These are phyloP conservation scores for Myoxocephalus aenaeus DNA, from an alignment of 2,797 vertebrate genomes.

Conservation along the genomic window DNA sequence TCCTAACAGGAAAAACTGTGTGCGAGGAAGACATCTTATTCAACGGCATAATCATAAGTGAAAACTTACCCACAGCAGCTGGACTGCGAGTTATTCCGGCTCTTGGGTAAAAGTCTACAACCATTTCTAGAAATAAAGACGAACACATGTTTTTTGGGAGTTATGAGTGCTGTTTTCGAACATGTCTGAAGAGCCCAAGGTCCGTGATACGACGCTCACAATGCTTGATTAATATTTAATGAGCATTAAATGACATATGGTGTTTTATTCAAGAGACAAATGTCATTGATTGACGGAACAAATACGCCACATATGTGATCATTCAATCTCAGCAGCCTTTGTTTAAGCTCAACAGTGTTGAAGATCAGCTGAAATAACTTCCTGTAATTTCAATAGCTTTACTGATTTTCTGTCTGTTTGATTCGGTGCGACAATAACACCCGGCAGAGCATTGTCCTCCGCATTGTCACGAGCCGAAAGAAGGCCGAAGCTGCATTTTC, in stretches of 20 bases:
- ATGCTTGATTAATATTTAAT: too few relatives aligned
- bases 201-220: not conserved
- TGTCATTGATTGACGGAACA: slow-evolving; percentile 9
- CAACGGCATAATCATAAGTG: slow-evolving; percentile 1
- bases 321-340: not conserved
- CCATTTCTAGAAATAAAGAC: not conserved
- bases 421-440: slow-evolving; percentile 18
- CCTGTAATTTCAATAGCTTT: slow-evolving; percentile 29
- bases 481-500: slow-evolving; percentile 53
- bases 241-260: not conserved
- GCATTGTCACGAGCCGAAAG: slow-evolving; percentile 36
- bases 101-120: slow-evolving; percentile 7
- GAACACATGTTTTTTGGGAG: not conserved
- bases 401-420: slow-evolving; percentile 51
- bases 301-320: slow-evolving; percentile 4
- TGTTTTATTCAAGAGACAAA: slow-evolving; percentile 1
- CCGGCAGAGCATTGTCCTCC: slow-evolving; percentile 27
- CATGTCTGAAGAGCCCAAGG: not conserved
- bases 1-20: not conserved
- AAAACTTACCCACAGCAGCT: slow-evolving; percentile 1
- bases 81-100: not conserved
- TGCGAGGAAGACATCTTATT: not conserved
- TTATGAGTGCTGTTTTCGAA: not conserved
- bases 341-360: slow-evolving; percentile 9
- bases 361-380: slow-evolving; percentile 15